Evolutionary conservation across 2,797 vertebrate genomes (phyloP).

Genomic region (Coracias cyanogaster): DNA sequence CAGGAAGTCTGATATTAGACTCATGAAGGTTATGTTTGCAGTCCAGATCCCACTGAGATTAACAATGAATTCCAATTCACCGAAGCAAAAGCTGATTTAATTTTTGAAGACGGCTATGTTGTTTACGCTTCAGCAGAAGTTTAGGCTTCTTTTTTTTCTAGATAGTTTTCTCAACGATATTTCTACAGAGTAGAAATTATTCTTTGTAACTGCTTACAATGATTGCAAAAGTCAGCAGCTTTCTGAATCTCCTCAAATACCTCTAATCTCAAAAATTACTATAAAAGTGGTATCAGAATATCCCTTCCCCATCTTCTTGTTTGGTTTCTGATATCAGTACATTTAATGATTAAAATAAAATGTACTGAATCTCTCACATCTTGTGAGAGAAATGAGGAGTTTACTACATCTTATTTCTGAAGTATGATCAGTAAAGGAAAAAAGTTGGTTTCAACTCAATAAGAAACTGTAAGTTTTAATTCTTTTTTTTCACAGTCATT

Average conservation of each 20-base stretch:
- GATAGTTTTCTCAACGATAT: not conserved
- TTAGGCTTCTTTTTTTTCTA: not conserved
- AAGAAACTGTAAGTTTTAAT: not conserved
- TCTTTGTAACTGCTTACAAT: not conserved
- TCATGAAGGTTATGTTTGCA: not conserved
- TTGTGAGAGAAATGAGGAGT: not conserved
- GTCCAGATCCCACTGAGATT: not conserved
- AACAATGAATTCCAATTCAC: constrained; percentile 5
- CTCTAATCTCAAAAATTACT: not conserved
- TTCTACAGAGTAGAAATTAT: not conserved
- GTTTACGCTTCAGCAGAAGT: constrained; percentile 26
- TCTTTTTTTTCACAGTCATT: not conserved
- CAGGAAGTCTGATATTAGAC: not conserved
- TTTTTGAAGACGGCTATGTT: not conserved
- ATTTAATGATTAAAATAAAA: not conserved
- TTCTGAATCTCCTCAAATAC: not conserved
- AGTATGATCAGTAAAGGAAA: not conserved
- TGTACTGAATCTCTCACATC: not conserved
- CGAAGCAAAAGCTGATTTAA: constrained; percentile 11
- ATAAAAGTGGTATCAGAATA: not conserved
- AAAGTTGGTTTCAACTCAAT: not conserved
- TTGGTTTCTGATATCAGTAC: not conserved
- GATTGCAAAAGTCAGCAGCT: not conserved
- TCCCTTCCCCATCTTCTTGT: not conserved
- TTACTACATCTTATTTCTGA: not conserved